phyloP scores from a whole-genome alignment of 2,888 invertebrate species.

The Epistrophella euchroma region DNA sequence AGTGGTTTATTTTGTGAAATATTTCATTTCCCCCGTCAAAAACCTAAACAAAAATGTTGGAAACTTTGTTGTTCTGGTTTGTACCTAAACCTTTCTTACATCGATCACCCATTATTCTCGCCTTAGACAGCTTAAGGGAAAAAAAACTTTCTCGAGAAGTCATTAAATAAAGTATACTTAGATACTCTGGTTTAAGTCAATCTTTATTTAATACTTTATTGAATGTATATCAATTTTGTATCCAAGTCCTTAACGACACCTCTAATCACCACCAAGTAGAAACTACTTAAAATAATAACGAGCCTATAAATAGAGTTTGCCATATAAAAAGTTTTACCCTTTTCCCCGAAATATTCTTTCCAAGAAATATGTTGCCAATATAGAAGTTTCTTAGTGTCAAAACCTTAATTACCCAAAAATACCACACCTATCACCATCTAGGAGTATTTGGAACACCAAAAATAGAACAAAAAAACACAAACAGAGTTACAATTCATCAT shows the following conservation, averaged over 20 bases:
- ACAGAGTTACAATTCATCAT: constrained; percentile 10
- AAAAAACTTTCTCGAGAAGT: constrained; percentile 1
- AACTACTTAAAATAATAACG: constrained; percentile 42
- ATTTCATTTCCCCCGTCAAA: not conserved
- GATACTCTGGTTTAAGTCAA: constrained; percentile 16
- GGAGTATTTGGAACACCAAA: not conserved
- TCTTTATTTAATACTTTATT: constrained; percentile 36
- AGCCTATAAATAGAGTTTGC: constrained; percentile 16
- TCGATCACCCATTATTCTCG: not conserved
- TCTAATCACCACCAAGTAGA: constrained; percentile 7
- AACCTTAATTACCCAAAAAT: constrained; percentile 16
- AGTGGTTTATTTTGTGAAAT: not conserved
- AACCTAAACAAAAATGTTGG: not conserved
- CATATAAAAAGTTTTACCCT: not conserved
- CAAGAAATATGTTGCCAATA: not conserved
- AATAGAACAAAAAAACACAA: not conserved
- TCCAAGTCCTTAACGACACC: constrained; percentile 22
- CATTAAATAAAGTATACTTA: constrained; percentile 10
- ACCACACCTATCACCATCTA: not conserved
- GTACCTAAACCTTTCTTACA: not conserved
- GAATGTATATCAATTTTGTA: constrained; percentile 19
- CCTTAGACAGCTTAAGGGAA: not conserved
- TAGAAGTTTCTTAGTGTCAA: not conserved
- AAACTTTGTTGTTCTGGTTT: not conserved
- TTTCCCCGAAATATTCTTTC: not conserved